These are phyloP conservation scores for Lepilemur ruficaudatus DNA, from an alignment of 2,797 vertebrate species.

Conservation along the genomic window DNA sequence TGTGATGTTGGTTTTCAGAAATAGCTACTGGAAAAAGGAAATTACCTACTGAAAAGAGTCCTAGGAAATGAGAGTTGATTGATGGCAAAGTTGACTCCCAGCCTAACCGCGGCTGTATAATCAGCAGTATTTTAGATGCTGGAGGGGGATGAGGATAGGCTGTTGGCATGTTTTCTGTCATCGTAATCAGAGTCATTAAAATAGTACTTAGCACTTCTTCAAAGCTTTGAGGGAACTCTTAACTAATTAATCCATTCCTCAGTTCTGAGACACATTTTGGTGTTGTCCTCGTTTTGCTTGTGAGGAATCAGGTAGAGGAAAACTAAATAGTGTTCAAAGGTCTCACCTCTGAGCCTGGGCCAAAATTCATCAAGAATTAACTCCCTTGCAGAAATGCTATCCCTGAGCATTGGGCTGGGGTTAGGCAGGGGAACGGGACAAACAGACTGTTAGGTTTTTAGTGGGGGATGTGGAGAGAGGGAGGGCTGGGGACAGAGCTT, in stretches of 20 bases:
- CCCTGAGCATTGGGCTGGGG: not conserved
- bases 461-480: too few relatives aligned
- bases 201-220: conserved; percentile 25
- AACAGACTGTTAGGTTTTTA: not conserved
- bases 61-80: conserved; percentile 52
- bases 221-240: conserved; percentile 9
- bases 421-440: not conserved
- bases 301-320: not conserved
- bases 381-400: not conserved
- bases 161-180: not conserved
- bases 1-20: conserved; percentile 66
- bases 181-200: conserved; percentile 31
- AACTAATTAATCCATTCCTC: not conserved
- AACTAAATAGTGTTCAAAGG: not conserved
- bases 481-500: not conserved
- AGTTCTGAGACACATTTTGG: not conserved
- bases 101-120: not conserved
- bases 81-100: conserved; percentile 23
- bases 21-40: conserved; percentile 68
- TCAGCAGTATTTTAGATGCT: not conserved
- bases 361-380: not conserved
- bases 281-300: not conserved
- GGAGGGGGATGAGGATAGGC: not conserved
- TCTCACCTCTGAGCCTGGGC: not conserved
- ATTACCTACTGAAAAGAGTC: conserved; percentile 64